Evolutionary conservation across 2,113 vertebrate genomes (phyloP).

Genomic region (Falcunculus frontatus): DNA sequence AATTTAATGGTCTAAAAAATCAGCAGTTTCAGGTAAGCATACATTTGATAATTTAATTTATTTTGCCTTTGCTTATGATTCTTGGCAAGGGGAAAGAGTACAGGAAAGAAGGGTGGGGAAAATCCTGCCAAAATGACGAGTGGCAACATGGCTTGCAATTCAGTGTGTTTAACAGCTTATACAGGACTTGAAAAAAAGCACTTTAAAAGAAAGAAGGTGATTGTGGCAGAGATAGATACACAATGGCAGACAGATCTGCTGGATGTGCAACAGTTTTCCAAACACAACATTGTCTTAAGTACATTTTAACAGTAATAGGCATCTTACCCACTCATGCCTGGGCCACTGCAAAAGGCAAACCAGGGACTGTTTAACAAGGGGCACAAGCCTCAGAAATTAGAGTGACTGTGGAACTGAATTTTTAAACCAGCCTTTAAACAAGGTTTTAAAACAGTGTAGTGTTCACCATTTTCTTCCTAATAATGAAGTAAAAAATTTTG

Average conservation of each 20-base stretch:
- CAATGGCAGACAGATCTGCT: background rate
- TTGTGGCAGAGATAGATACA: background rate
- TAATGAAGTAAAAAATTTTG: background rate
- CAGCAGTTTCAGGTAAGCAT: background rate
- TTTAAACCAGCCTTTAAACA: background rate
- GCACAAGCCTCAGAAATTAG: background rate
- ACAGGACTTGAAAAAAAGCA: background rate
- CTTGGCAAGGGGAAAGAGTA: background rate
- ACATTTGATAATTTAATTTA: background rate
- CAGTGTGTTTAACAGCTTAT: background rate
- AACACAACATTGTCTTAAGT: background rate
- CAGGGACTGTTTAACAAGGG: background rate
- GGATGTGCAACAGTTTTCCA: background rate
- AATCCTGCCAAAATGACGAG: background rate
- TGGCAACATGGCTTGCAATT: background rate
- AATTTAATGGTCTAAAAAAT: background rate
- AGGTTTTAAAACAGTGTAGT: background rate
- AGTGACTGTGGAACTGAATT: background rate
- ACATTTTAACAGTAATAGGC: background rate
- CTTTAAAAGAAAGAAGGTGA: background rate
- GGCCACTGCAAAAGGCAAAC: background rate
- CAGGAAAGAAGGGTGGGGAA: background rate
- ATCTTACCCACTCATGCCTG: background rate
- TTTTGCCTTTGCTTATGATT: background rate
- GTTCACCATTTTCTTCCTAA: background rate